Evolutionary conservation across 2,113 vertebrate genomes (phyloP).

Genomic region (Pelusios castaneus): DNA sequence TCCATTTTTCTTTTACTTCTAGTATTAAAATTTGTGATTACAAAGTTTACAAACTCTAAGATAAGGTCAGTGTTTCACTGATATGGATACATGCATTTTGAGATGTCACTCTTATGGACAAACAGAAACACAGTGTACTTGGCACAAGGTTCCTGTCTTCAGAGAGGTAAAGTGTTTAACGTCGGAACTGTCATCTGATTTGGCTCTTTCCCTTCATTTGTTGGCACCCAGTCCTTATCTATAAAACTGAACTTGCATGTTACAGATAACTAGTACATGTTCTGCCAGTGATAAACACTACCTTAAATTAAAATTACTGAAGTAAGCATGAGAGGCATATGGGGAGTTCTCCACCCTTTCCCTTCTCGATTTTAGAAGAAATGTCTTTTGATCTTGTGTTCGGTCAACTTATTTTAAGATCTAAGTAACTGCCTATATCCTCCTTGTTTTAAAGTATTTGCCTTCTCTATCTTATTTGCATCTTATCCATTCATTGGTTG

Average conservation of each 20-base stretch:
- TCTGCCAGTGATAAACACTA: background rate
- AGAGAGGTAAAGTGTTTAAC: conserved; percentile 1
- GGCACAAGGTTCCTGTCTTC: background rate
- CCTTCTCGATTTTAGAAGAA: background rate
- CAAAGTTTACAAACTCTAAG: background rate
- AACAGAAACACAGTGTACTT: background rate
- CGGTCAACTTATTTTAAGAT: background rate
- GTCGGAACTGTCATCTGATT: background rate
- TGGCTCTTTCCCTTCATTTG: background rate
- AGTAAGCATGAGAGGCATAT: background rate
- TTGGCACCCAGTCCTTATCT: background rate
- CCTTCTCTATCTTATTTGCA: background rate
- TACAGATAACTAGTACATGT: background rate
- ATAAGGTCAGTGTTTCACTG: conserved; percentile 12
- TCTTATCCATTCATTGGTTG: background rate
- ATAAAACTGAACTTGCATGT: background rate
- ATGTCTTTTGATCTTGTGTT: background rate
- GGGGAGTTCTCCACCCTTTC: background rate
- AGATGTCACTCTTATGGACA: background rate
- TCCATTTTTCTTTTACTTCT: background rate
- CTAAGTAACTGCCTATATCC: background rate
- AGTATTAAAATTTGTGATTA: conserved; percentile 9
- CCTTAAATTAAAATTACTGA: background rate
- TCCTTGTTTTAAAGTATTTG: background rate
- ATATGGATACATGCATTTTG: conserved; percentile 38